Base-by-base conservation (phyloP, 2,113 vertebrate genomes). In the Brachyhypopomus occidentalis region DNA sequence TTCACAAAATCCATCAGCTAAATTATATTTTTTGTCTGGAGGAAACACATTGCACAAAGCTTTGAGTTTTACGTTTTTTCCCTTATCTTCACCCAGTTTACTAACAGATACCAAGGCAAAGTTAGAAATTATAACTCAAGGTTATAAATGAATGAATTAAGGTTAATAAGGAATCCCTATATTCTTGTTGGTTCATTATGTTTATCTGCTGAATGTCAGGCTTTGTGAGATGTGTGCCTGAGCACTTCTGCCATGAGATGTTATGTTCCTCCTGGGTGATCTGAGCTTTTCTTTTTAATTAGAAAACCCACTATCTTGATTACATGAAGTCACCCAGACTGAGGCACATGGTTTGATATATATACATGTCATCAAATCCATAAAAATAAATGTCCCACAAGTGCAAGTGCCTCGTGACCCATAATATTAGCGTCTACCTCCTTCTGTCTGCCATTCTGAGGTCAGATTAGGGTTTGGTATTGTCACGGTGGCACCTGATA, bases 261-360 rank as follows among this genome's bases (percentile, higher is more conserved):
- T 88, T 90, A 89, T 84, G 87, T 84, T 86, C 90, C 91, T 90
- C 89, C 60, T 55, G 89, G 86, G 90, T 84, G 80, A 88, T 83
- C 87, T 83, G 75, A 87, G 86, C 90, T 92, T 82, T 87, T 86
- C 89, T 80, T 70, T 84, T 88, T 88, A 84, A 89, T 92, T 90
- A 92, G 85, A 92, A 85, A 66, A 83, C 86, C 87, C 88, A 90
- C 88, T 92, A 86, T 83, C 88, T 71, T 89, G 84, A 93, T 91
- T 89, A 81, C 78, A 85, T 83, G 84, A 83, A 74, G 84, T 79
- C 75, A 79, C 78, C 70, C 69, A 84, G 67, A 84, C 83, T 38
- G 38, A 55, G 75, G 72, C 80, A 80, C 59, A 78, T 73, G 55
- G 83, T 79, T 79, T 77, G 17, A 87, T 60, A 52, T 62, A 52